A percentile compares a stretch with the other conserved stretches of the same genome.
phyloP scores from a whole-genome alignment of 2,888 invertebrate genomes.

The Troides aeacus region DNA sequence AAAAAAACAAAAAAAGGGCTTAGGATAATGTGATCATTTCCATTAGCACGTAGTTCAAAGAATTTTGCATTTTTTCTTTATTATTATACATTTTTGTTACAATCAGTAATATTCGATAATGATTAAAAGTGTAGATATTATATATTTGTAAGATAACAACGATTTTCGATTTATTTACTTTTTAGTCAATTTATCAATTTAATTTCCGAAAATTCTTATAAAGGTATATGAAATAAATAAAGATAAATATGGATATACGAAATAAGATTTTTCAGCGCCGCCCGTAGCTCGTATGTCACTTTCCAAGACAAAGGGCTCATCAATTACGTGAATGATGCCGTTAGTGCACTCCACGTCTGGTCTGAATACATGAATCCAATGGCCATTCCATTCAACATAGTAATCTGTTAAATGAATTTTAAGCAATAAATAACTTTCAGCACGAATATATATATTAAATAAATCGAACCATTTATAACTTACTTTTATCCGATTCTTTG shows the following conservation, averaged over 20 bases:
- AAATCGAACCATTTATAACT: conserved; percentile 35
- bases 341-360: conserved; percentile 97
- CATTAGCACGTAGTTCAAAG: neutral
- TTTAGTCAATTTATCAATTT: neutral
- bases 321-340: conserved; percentile 96
- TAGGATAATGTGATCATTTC: neutral
- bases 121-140: neutral
- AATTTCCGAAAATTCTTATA: neutral
- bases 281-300: conserved; percentile 89
- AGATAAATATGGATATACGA: conserved; percentile 45
- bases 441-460: neutral
- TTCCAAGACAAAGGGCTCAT: conserved; percentile 90
- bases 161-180: neutral
- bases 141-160: neutral
- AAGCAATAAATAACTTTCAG: conserved; percentile 1
- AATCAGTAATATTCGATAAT: neutral
- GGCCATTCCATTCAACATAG: conserved; percentile 91
- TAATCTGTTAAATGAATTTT: conserved; percentile 81
- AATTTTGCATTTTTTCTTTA: neutral
- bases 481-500: conserved; percentile 86
- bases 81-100: neutral
- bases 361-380: conserved; percentile 90
- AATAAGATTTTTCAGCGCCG: conserved; percentile 52
- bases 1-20: neutral
- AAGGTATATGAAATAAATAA: conserved; percentile 54